These are phyloP conservation scores for Hedychridium roseum DNA, from an alignment of 2,888 invertebrate genomes.

Conservation along the genomic window DNA sequence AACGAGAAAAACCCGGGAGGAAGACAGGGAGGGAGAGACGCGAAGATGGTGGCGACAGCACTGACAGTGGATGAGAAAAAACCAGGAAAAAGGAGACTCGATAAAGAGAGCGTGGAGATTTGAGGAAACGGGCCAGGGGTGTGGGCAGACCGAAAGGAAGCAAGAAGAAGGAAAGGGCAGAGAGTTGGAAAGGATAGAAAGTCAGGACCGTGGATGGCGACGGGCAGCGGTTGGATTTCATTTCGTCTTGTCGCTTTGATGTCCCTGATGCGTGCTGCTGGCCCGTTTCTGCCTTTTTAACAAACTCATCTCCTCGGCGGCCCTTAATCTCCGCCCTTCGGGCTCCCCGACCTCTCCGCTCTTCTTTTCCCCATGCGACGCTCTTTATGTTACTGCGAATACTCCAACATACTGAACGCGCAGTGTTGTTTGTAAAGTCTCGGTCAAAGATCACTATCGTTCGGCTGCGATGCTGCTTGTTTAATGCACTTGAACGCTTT, in stretches of 20 bases:
- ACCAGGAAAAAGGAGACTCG: slow-evolving; percentile 29
- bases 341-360: slow-evolving; percentile 36
- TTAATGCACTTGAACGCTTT: too few relatives aligned
- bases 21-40: slow-evolving; percentile 18
- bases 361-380: slow-evolving; percentile 23
- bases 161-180: too few relatives aligned
- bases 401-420: too few relatives aligned
- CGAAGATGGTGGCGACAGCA: slow-evolving; percentile 6
- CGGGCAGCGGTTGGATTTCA: slow-evolving; percentile 63
- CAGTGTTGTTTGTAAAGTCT: too few relatives aligned
- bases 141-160: too few relatives aligned
- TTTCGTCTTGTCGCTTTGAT: slow-evolving; percentile 65
- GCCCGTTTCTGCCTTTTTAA: slow-evolving; percentile 65
- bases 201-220: slow-evolving; percentile 37
- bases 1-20: slow-evolving; percentile 17
- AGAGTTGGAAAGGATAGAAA: slow-evolving; percentile 18
- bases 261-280: slow-evolving; percentile 64
- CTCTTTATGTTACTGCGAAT: too few relatives aligned
- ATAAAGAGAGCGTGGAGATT: too few relatives aligned
- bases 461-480: too few relatives aligned
- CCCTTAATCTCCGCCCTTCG: slow-evolving; percentile 63
- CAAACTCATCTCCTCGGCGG: slow-evolving; percentile 64
- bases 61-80: slow-evolving; percentile 11
- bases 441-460: too few relatives aligned
- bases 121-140: too few relatives aligned